Evolutionary conservation across 2,113 vertebrate species (phyloP), one percentile per base, ranked within the genome.

Genomic region (Eulemur rufifrons): DNA sequence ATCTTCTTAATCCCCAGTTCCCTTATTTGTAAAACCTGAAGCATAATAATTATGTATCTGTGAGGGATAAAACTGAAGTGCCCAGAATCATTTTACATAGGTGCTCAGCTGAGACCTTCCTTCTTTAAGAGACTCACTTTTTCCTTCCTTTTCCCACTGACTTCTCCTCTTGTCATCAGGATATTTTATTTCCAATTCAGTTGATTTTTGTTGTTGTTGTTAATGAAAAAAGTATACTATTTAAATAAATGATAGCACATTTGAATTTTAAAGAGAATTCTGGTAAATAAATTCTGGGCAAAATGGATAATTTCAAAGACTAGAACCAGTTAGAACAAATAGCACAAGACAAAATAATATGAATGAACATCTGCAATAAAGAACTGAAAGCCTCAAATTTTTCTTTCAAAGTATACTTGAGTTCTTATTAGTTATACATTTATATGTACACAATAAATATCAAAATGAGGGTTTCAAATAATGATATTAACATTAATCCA

Each of bases 401-500:
- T 86, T 94, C 34, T 91, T 95, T 86, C 52, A 81, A 86, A 69
- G 42, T 87, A 87, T 21, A 87, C 12, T 89, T 59, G 64, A 52
- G 37, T 90, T 50, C 61, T 54, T 66, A 59, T n/a, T 86, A 52
- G 37, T 87, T 73, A 91, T 83, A 47, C 63, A 56, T 78, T 95
- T 91, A 37, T 56, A 92, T 80, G 68, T 94, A 91, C 32, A 74
- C 18, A 86, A 81, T 86, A 80, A 59, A 81, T 59, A 68, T 69
- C 50, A 89, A 93, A 83, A 73, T 68, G 50, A 84, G n/a, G 5
- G 8, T 94, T 88, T 88, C 23, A 81, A 87, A 81, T 91, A 61
- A 93, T 91, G 89, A 94, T 81, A 76, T 86, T 76, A 90, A 74
- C 50, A 91, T 77, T 71, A 95, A 94, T 92, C 77, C 59, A 73